A percentile compares a stretch with the other conserved stretches of the same genome.
phyloP scores from a whole-genome alignment of 2,113 vertebrate genomes.

The Spheniscus mendiculus region DNA sequence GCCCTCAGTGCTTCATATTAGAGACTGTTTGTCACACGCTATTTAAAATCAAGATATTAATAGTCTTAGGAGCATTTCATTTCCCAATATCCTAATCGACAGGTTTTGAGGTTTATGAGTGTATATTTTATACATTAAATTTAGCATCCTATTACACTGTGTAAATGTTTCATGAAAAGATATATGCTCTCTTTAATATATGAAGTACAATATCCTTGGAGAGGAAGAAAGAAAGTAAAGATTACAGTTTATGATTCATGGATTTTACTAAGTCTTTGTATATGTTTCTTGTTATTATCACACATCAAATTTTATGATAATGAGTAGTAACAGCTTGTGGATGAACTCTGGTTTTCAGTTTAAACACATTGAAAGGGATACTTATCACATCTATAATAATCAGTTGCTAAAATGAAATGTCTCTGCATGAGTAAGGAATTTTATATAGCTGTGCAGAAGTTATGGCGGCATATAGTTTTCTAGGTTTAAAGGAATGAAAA shows the following conservation, averaged over 20 bases:
- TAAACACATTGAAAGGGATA: not conserved
- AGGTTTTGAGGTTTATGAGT: not conserved
- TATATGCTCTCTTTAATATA: not conserved
- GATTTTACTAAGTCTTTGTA: not conserved
- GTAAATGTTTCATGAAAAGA: constrained; percentile 14
- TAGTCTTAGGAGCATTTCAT: not conserved
- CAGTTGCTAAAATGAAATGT: not conserved
- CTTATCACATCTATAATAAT: not conserved
- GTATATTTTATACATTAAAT: not conserved
- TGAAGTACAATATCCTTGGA: not conserved
- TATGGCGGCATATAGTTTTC: not conserved
- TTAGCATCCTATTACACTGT: not conserved
- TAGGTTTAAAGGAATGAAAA: not conserved
- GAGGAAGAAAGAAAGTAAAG: not conserved
- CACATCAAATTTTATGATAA: not conserved
- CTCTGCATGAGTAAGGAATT: not conserved
- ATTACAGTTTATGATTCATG: not conserved
- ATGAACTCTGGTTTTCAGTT: not conserved
- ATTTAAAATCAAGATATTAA: not conserved
- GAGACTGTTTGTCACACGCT: not conserved
- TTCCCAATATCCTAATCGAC: not conserved
- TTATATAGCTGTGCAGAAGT: not conserved
- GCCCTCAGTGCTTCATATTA: not conserved
- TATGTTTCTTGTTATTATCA: not conserved
- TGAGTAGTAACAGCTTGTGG: not conserved